Percentiles rank a stretch among this genome's conserved stretches.
These are phyloP conservation scores for Sinocyclocheilus grahami DNA, from an alignment of 2,113 vertebrate genomes.

Conservation along the genomic window DNA sequence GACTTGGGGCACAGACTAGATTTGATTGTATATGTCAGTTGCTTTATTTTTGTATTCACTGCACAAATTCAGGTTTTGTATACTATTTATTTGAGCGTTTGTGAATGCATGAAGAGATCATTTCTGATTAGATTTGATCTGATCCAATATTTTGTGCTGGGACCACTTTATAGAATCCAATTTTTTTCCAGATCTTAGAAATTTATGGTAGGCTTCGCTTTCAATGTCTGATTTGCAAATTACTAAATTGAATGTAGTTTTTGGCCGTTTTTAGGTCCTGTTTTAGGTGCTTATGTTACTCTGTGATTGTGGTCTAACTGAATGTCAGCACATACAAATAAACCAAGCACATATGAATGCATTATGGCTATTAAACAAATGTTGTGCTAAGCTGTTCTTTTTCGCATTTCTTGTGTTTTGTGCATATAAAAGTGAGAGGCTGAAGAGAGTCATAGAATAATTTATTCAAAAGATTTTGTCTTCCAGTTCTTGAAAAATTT, in stretches of 20 bases:
- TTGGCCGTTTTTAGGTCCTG: background rate
- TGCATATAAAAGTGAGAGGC: background rate
- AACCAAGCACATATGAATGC: slow-evolving; percentile 64
- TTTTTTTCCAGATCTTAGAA: background rate
- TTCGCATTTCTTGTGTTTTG: background rate
- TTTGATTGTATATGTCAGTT: slow-evolving; percentile 11
- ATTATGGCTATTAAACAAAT: slow-evolving; percentile 75
- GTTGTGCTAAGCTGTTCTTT: background rate
- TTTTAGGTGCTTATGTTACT: background rate
- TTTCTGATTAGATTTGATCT: background rate
- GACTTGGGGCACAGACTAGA: background rate
- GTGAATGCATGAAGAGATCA: background rate
- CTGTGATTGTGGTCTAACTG: background rate
- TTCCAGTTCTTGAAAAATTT: background rate
- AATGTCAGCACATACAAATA: background rate
- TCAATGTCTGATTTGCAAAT: background rate
- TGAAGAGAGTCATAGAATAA: slow-evolving; percentile 22
- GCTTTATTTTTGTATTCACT: slow-evolving; percentile 6
- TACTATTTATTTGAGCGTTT: background rate
- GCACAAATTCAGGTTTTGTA: background rate
- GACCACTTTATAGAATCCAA: background rate
- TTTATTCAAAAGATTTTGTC: slow-evolving; percentile 17
- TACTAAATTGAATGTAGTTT: background rate
- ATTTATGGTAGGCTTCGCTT: background rate
- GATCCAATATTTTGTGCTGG: background rate